A percentile compares a stretch with the other conserved stretches of the same genome.
These are phyloP conservation scores for Labeo catla DNA, from an alignment of 2,113 vertebrate species.

Conservation along the genomic window DNA sequence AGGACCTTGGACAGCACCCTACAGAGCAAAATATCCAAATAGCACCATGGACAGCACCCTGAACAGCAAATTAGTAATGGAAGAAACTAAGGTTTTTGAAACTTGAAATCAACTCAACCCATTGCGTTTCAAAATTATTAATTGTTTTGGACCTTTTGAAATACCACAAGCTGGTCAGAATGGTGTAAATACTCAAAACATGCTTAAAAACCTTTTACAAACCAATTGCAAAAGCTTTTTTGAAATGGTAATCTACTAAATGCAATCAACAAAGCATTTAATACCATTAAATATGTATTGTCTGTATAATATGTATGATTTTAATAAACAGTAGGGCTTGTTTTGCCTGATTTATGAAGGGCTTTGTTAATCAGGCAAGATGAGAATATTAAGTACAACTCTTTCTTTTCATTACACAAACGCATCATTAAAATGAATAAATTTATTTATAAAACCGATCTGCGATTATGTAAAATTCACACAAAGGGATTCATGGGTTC, in stretches of 20 bases:
- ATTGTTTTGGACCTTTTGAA: background rate
- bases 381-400: too few relatives aligned
- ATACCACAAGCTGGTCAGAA: background rate
- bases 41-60: background rate
- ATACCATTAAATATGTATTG: background rate
- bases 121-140: background rate
- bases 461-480: too few relatives aligned
- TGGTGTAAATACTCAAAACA: background rate
- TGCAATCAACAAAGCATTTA: background rate
- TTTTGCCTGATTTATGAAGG: too few relatives aligned
- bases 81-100: background rate
- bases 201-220: background rate
- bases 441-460: too few relatives aligned
- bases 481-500: too few relatives aligned
- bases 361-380: too few relatives aligned
- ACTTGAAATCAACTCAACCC: background rate
- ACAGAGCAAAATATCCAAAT: background rate
- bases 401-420: too few relatives aligned
- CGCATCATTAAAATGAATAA: too few relatives aligned
- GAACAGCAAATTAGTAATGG: background rate
- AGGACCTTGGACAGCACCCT: background rate
- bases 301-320: background rate
- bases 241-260: background rate
- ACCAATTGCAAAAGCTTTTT: background rate
- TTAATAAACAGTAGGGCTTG: background rate